These are phyloP conservation scores for Amblyornis subalaris DNA, from an alignment of 2,113 vertebrate genomes.

Conservation along the genomic window DNA sequence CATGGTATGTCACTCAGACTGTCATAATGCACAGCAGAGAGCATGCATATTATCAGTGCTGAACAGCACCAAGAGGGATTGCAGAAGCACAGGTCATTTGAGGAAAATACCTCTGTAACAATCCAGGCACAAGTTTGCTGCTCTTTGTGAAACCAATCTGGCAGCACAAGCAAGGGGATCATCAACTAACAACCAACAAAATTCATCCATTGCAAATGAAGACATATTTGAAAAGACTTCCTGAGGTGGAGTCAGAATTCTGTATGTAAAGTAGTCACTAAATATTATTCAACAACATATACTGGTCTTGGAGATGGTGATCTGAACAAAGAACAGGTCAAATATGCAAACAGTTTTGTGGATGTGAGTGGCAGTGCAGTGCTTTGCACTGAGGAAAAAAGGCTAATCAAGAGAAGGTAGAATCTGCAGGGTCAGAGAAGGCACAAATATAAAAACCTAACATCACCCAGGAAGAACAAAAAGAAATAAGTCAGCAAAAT, in stretches of 20 bases:
- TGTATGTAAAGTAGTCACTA: background rate
- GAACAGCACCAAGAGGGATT: background rate
- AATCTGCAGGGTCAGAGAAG: background rate
- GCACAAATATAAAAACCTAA: background rate
- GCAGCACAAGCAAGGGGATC: background rate
- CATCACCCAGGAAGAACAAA: background rate
- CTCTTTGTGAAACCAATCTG: background rate
- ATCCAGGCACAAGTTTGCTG: background rate
- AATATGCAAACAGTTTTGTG: fast-evolving
- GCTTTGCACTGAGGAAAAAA: background rate
- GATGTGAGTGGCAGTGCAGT: background rate
- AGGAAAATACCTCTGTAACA: background rate
- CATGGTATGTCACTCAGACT: background rate
- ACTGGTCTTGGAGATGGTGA: background rate
- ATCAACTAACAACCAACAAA: background rate
- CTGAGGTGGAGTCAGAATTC: background rate
- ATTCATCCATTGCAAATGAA: background rate
- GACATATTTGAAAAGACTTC: background rate
- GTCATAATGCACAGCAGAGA: background rate
- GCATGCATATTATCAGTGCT: background rate
- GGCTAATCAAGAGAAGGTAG: background rate
- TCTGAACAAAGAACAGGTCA: background rate
- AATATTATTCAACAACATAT: background rate
- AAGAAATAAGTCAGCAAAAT: background rate
- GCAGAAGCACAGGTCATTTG: background rate